phyloP scores from a whole-genome alignment of 2,113 vertebrate genomes.

The Felis chaus region DNA sequence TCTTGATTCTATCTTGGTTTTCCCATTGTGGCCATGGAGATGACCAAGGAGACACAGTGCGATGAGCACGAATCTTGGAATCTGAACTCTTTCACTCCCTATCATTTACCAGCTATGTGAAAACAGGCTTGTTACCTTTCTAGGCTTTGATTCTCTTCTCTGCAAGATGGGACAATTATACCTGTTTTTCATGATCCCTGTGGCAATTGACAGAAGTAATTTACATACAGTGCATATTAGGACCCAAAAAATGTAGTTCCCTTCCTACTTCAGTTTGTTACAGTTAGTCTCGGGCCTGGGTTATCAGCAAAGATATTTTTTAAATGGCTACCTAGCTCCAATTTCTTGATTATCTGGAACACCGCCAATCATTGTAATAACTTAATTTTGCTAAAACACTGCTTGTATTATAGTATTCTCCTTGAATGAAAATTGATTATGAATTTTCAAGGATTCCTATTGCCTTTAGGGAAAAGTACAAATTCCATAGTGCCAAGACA shows the following conservation, averaged over 20 bases:
- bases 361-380: not conserved
- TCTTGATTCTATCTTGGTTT: not conserved
- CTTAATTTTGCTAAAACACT: slow-evolving; percentile 2
- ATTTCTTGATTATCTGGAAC: not conserved
- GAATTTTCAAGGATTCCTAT: not conserved
- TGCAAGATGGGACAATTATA: not conserved
- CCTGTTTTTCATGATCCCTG: not conserved
- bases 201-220: not conserved
- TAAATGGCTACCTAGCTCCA: not conserved
- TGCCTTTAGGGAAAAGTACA: not conserved
- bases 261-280: not conserved
- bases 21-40: not conserved
- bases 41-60: not conserved
- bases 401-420: not conserved
- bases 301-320: slow-evolving; percentile 5
- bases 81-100: not conserved
- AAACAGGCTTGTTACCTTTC: not conserved
- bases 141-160: not conserved
- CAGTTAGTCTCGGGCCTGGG: not conserved
- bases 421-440: not conserved
- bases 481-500: not conserved
- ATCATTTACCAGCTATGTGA: not conserved
- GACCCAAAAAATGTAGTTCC: not conserved
- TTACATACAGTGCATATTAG: not conserved
- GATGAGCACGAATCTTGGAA: not conserved